phyloP scores from a whole-genome alignment of 2,797 vertebrate genomes.

The Rhinophrynus dorsalis region DNA sequence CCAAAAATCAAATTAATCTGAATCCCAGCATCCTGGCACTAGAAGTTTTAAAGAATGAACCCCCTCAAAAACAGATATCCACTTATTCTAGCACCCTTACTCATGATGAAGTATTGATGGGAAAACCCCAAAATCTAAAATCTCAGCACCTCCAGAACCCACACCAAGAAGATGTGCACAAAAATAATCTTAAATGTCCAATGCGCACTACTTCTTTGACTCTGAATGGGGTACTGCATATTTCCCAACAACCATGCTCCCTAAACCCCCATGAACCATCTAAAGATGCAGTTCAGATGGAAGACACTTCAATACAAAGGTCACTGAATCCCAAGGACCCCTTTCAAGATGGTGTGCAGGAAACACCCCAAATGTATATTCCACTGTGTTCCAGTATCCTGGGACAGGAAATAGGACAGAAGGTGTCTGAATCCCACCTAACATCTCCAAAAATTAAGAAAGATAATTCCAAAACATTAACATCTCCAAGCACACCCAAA shows the following conservation, averaged over 20 bases:
- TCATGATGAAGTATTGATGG: not conserved
- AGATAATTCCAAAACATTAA: not conserved
- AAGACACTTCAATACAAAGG: not conserved
- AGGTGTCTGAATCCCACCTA: not conserved
- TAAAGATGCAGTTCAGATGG: not conserved
- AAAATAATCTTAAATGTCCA: too few relatives aligned
- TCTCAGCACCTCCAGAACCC: not conserved
- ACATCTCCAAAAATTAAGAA: not conserved
- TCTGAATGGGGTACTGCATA: too few relatives aligned
- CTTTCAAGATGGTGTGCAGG: not conserved
- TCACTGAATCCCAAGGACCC: not conserved
- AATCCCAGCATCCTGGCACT: too few relatives aligned
- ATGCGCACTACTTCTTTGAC: too few relatives aligned
- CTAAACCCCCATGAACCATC: not conserved
- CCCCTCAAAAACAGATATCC: not conserved
- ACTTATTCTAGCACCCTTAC: slow-evolving; percentile 1
- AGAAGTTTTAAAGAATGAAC: not conserved
- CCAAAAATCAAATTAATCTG: not conserved
- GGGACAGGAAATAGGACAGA: slow-evolving; percentile 1
- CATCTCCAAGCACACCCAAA: not conserved
- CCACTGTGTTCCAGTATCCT: not conserved
- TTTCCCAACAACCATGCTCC: not conserved
- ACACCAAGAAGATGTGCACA: not conserved
- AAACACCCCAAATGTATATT: not conserved
- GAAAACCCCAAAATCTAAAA: not conserved